Conservation (phyloP, 1,140 invertebrate genomes). For the Globodera ellingtonae region DNA sequence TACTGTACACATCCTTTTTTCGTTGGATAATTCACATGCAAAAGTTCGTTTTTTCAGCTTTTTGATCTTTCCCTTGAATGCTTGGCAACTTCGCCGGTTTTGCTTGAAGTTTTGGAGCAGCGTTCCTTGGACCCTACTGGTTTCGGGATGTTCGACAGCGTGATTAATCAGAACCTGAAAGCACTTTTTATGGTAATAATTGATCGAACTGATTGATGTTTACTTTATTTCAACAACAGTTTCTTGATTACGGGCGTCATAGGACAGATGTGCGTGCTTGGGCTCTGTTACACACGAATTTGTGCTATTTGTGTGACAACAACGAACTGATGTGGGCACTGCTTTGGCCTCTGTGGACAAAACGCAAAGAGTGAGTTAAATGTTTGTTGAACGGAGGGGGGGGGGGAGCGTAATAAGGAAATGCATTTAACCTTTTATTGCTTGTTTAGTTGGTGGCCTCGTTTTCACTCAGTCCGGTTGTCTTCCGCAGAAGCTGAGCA, state of each 20-base stretch:
- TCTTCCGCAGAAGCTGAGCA: not conserved
- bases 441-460: slow-evolving; percentile 24
- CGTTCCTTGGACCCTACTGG: slow-evolving; percentile 17
- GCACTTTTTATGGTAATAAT: slow-evolving; percentile 26
- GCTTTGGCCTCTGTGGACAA: slow-evolving; percentile 4
- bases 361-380: slow-evolving; percentile 16
- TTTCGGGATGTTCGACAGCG: slow-evolving; percentile 22
- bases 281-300: slow-evolving; percentile 19
- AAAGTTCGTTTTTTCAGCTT: not conserved
- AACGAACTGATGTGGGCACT: slow-evolving; percentile 15
- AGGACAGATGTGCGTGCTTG: slow-evolving; percentile 12
- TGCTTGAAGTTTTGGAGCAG: slow-evolving; percentile 24
- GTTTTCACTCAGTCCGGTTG: slow-evolving; percentile 7
- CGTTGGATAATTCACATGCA: not conserved
- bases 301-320: slow-evolving; percentile 25
- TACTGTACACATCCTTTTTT: too few species aligned
- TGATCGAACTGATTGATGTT: not conserved
- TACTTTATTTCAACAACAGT: not conserved
- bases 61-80: slow-evolving; percentile 25
- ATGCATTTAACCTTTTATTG: not conserved
- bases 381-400: too few species aligned
- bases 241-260: slow-evolving; percentile 25
- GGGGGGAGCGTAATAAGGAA: too few species aligned
- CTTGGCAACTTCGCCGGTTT: slow-evolving; percentile 11
- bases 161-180: slow-evolving; percentile 18